Conservation (phyloP, 2,888 invertebrate species). For the Esperia sulphurella region DNA sequence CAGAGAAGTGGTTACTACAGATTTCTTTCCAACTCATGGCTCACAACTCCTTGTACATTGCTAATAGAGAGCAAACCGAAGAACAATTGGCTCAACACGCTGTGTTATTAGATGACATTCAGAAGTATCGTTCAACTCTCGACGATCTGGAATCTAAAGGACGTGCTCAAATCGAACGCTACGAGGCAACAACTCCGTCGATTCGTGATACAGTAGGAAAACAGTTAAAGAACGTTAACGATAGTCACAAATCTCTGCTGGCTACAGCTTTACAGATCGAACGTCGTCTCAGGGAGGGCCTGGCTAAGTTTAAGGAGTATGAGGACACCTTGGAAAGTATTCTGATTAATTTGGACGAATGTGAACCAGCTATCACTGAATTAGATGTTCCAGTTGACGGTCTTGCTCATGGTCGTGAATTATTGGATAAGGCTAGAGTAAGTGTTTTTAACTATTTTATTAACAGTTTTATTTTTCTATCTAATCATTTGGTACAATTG, state of each 20-base stretch:
- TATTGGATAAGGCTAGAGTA: slow-evolving; percentile 88
- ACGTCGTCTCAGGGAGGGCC: slow-evolving; percentile 90
- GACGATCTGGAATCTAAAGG: slow-evolving; percentile 92
- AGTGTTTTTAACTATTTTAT: slow-evolving; percentile 26
- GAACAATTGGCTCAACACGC: slow-evolving; percentile 95
- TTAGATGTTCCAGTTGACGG: slow-evolving; percentile 87
- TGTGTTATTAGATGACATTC: slow-evolving; percentile 85
- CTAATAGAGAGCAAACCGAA: slow-evolving; percentile 93
- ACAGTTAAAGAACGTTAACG: slow-evolving; percentile 93
- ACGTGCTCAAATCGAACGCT: slow-evolving; percentile 89
- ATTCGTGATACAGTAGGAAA: slow-evolving; percentile 89
- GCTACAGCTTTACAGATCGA: slow-evolving; percentile 95
- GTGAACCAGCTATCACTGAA: slow-evolving; percentile 88
- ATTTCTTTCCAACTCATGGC: slow-evolving; percentile 97
- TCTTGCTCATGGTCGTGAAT: slow-evolving; percentile 84
- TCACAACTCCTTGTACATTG: slow-evolving; percentile 95
- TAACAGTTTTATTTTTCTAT: background rate
- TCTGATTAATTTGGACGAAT: slow-evolving; percentile 87
- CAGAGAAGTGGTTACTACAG: slow-evolving; percentile 96
- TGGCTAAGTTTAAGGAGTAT: slow-evolving; percentile 95
- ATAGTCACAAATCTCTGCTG: slow-evolving; percentile 93
- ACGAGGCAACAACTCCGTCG: slow-evolving; percentile 84
- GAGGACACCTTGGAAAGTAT: slow-evolving; percentile 94
- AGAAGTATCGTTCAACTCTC: slow-evolving; percentile 88
- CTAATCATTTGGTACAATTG: background rate